These are phyloP conservation scores for Ridgeia piscesae DNA, from an alignment of 1,140 invertebrate species.

Conservation along the genomic window DNA sequence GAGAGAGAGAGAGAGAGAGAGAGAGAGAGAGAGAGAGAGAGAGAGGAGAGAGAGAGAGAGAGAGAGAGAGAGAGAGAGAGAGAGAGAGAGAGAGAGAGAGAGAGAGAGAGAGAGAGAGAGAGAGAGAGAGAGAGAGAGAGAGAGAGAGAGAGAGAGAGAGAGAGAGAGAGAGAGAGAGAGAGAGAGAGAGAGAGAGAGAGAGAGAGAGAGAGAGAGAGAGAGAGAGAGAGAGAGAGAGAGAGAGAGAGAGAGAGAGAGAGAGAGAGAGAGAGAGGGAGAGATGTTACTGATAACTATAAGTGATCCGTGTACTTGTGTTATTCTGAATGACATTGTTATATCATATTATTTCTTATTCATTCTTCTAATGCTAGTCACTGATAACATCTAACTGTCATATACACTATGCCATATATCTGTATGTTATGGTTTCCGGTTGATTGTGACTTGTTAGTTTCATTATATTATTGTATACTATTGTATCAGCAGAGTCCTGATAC, in stretches of 20 bases:
- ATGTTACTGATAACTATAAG: too few relatives aligned
- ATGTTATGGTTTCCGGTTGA: too few relatives aligned
- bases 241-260: slow-evolving; percentile 6
- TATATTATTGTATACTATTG: too few relatives aligned
- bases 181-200: slow-evolving; percentile 25
- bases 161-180: background rate
- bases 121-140: slow-evolving; percentile 25
- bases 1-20: slow-evolving; percentile 25
- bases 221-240: slow-evolving; percentile 19
- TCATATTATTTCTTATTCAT: too few relatives aligned
- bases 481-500: too few relatives aligned
- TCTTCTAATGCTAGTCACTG: too few relatives aligned
- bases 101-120: slow-evolving; percentile 21
- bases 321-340: too few relatives aligned
- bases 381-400: too few relatives aligned
- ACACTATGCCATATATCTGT: too few relatives aligned
- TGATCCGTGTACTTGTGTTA: too few relatives aligned
- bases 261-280: slow-evolving; percentile 10
- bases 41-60: slow-evolving; percentile 19
- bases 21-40: slow-evolving; percentile 18
- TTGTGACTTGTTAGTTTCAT: too few relatives aligned
- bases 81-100: slow-evolving; percentile 16
- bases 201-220: slow-evolving; percentile 8
- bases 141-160: slow-evolving; percentile 28
- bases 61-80: slow-evolving; percentile 20